Evolutionary conservation across 2,113 vertebrate genomes (phyloP).

Genomic region (Vimba vimba): DNA sequence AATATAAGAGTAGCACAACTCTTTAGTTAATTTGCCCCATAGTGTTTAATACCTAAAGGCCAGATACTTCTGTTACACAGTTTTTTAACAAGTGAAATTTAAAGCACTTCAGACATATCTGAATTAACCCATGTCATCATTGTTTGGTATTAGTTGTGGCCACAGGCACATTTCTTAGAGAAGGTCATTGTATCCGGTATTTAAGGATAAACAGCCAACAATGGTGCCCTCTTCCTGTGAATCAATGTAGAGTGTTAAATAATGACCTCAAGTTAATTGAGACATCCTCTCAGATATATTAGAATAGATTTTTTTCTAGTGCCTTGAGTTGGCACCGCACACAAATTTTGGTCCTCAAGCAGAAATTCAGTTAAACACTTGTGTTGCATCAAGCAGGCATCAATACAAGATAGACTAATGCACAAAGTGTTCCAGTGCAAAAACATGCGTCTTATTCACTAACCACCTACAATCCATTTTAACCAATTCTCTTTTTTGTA

Average conservation of each 20-base stretch:
- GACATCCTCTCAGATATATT: conserved; percentile 47
- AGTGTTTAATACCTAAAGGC: too few relatives aligned
- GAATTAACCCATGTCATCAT: background rate
- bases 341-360: background rate
- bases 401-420: background rate
- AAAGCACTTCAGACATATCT: background rate
- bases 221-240: background rate
- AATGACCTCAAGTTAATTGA: conserved; percentile 39
- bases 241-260: conserved; percentile 31
- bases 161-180: background rate
- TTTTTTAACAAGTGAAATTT: background rate
- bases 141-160: background rate
- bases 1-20: too few relatives aligned
- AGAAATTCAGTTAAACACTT: conserved; percentile 34
- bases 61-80: background rate
- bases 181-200: background rate
- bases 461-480: background rate
- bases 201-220: background rate
- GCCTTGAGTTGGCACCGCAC: background rate
- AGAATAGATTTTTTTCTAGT: conserved; percentile 33
- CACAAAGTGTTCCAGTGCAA: background rate
- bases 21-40: too few relatives aligned
- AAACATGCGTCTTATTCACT: background rate
- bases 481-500: background rate
- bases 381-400: conserved; percentile 13